Conservation (phyloP, 1,140 invertebrate genomes). For the Ylistrum balloti region DNA sequence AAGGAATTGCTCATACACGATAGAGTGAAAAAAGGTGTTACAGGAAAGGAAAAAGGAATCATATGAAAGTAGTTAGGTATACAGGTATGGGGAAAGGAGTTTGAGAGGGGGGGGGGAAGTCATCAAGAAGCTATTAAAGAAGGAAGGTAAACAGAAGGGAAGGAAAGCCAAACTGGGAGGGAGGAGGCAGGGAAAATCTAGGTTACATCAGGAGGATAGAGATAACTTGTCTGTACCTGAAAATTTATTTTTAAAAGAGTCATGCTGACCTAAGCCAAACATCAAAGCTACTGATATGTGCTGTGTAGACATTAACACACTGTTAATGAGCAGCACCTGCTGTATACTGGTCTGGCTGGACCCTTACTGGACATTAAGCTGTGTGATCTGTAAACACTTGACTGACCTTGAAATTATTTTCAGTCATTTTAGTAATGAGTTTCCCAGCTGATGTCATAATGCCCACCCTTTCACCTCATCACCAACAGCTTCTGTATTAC, state of each 20-base stretch:
- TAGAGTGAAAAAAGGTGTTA: neutral
- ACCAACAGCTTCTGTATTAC: neutral
- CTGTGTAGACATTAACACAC: neutral
- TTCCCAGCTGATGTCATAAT: conserved; percentile 24
- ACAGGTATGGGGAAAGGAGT: neutral
- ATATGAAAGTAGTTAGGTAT: too few relatives aligned
- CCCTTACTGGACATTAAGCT: neutral
- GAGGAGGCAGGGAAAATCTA: neutral
- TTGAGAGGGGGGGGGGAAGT: neutral
- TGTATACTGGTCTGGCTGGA: neutral
- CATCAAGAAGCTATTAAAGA: too few relatives aligned
- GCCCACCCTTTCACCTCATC: neutral
- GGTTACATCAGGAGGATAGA: neutral
- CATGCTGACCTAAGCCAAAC: neutral
- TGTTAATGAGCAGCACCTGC: neutral
- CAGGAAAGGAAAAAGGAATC: neutral
- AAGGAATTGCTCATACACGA: neutral
- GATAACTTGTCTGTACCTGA: conserved; percentile 8
- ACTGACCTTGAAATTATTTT: neutral
- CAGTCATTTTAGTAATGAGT: conserved; percentile 34
- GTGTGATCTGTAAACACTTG: neutral
- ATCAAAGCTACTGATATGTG: neutral
- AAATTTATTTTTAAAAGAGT: conserved; percentile 36
- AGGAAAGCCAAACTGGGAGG: neutral
- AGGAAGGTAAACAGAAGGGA: neutral